Conservation (phyloP, 2,888 invertebrate species). For the Melieria omissa region DNA sequence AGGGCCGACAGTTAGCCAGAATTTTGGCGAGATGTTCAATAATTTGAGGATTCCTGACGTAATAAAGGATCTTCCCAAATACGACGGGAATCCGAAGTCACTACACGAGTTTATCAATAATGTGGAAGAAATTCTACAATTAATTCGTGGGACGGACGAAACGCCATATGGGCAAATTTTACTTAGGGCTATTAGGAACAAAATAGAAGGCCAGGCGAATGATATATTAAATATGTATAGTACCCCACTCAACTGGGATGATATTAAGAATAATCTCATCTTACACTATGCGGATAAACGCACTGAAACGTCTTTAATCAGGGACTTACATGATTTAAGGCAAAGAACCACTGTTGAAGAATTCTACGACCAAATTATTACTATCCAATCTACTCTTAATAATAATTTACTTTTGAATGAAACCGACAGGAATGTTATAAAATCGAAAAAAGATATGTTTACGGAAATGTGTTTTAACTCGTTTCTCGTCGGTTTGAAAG, state of each 20-base stretch:
- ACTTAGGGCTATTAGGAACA: constrained; percentile 40
- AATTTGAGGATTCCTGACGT: constrained; percentile 35
- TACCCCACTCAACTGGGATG: constrained; percentile 41
- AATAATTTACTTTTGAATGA: constrained; percentile 46
- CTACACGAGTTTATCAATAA: constrained; percentile 41
- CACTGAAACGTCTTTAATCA: constrained; percentile 40
- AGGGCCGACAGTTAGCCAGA: no score
- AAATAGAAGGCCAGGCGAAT: constrained; percentile 42
- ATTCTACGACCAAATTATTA: constrained; percentile 44
- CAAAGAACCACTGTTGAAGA: constrained; percentile 40
- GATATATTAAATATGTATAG: constrained; percentile 24
- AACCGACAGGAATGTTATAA: constrained; percentile 38
- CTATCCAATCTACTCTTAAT: constrained; percentile 41
- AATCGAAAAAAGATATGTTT: constrained; percentile 42
- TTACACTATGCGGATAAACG: constrained; percentile 43
- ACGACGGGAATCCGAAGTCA: constrained; percentile 36
- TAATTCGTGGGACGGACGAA: constrained; percentile 26
- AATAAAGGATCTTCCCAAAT: constrained; percentile 41
- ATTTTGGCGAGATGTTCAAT: no score
- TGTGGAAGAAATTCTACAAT: constrained; percentile 42
- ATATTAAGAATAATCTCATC: constrained; percentile 41
- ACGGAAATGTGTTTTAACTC: constrained; percentile 46
- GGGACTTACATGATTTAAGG: constrained; percentile 39
- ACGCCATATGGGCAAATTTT: constrained; percentile 37
- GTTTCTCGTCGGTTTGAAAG: constrained; percentile 43